These are phyloP conservation scores for Andrena marginata DNA, from an alignment of 2,888 invertebrate species.

Conservation along the genomic window DNA sequence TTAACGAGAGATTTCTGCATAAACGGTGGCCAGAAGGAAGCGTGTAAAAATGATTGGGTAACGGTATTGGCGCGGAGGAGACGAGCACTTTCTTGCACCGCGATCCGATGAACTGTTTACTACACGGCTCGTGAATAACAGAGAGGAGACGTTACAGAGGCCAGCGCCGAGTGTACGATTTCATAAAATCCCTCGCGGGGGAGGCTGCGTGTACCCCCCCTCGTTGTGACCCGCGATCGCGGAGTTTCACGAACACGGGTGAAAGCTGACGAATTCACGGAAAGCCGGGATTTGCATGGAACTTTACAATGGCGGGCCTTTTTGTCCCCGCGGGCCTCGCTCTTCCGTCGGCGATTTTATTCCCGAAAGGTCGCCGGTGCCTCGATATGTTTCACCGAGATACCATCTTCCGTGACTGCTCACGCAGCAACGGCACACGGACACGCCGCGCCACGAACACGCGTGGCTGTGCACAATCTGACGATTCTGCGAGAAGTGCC, in stretches of 20 bases:
- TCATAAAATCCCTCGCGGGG: constrained; percentile 3
- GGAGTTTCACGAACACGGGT: constrained; percentile 46
- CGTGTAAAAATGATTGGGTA: constrained; percentile 30
- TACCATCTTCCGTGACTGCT: constrained; percentile 56
- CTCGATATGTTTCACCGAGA: constrained; percentile 57
- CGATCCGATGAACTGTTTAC: constrained; percentile 19
- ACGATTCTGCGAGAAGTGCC: constrained; percentile 51
- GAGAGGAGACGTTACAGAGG: not conserved
- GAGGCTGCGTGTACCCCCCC: constrained; percentile 37
- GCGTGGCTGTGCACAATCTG: constrained; percentile 19
- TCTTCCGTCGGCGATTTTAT: constrained; percentile 54
- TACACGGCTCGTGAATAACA: constrained; percentile 1
- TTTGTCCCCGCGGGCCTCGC: constrained; percentile 13
- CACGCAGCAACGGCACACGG: constrained; percentile 24
- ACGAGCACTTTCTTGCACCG: constrained; percentile 16
- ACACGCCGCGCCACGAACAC: constrained; percentile 20
- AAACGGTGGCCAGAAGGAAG: not conserved
- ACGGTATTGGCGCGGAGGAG: constrained; percentile 16
- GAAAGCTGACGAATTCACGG: constrained; percentile 64
- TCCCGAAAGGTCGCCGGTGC: constrained; percentile 61
- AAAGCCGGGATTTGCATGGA: constrained; percentile 74
- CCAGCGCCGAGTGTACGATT: constrained; percentile 13
- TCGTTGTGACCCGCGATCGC: constrained; percentile 34
- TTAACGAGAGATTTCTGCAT: constrained; percentile 17
- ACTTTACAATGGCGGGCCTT: constrained; percentile 70